Percentiles rank a stretch among this genome's conserved stretches.
Conservation (phyloP, 2,888 invertebrate genomes). For the Acholoe squamosa region DNA sequence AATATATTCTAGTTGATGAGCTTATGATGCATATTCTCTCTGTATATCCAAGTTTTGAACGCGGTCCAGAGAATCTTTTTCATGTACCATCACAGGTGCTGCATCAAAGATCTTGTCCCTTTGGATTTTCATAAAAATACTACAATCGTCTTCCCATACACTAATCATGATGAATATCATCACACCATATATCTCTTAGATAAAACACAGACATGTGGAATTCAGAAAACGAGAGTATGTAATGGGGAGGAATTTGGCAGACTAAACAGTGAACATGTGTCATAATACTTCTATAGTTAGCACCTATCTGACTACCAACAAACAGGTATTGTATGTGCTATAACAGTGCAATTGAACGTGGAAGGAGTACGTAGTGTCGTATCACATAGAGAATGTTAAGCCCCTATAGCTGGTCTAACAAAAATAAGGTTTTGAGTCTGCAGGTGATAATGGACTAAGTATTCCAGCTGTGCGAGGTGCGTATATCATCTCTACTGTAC, state of each 20-base stretch:
- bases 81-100: background rate
- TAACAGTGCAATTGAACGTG: background rate
- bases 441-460: constrained; percentile 3
- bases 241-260: background rate
- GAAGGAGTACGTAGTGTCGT: background rate
- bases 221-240: background rate
- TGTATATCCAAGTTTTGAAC: too few species aligned
- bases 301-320: background rate
- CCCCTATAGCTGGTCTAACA: background rate
- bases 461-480: background rate
- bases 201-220: background rate
- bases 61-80: background rate
- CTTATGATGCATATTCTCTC: too few species aligned
- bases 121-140: background rate
- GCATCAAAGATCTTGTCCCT: background rate
- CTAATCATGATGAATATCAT: background rate
- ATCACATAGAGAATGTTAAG: background rate
- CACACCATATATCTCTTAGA: background rate
- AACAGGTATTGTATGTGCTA: background rate
- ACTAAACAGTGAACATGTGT: background rate
- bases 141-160: background rate
- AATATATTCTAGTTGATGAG: background rate
- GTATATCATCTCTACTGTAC: too few species aligned
- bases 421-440: background rate
- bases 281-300: too few species aligned